These are phyloP conservation scores for Zoanthus sansibaricus DNA, from an alignment of 92 coral and sea anemone genomes.

Conservation along the genomic window DNA sequence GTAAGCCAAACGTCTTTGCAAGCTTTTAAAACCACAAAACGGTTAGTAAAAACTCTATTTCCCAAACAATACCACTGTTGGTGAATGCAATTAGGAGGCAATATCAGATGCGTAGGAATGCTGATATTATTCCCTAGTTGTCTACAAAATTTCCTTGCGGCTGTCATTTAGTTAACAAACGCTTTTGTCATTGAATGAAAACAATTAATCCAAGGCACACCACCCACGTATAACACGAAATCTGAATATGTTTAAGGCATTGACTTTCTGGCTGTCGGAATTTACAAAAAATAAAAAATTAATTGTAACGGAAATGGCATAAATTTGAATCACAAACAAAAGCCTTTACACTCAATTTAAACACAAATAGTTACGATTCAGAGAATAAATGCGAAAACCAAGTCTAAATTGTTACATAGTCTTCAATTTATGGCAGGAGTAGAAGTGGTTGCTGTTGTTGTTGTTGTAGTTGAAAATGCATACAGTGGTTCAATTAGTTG, in stretches of 20 bases:
- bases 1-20: neutral
- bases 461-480: neutral
- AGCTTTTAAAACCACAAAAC: neutral
- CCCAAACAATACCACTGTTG: conserved; percentile 25
- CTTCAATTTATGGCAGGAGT: neutral
- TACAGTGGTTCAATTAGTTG: too few species aligned
- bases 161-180: conserved; percentile 33
- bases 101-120: conserved; percentile 34
- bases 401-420: neutral
- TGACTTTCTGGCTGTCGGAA: neutral
- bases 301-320: neutral
- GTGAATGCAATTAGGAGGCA: neutral
- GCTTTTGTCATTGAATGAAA: conserved; percentile 24
- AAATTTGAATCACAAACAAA: neutral
- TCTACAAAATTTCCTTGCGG: conserved; percentile 42
- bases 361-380: neutral
- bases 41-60: neutral
- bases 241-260: neutral
- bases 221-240: conserved; percentile 46
- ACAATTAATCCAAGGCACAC: conserved; percentile 15
- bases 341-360: neutral
- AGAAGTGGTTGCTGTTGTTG: neutral
- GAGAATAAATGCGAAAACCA: neutral
- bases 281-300: neutral
- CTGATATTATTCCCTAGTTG: neutral